Evolutionary conservation across 2,888 invertebrate genomes (phyloP).

Genomic region (Pollenia labialis): DNA sequence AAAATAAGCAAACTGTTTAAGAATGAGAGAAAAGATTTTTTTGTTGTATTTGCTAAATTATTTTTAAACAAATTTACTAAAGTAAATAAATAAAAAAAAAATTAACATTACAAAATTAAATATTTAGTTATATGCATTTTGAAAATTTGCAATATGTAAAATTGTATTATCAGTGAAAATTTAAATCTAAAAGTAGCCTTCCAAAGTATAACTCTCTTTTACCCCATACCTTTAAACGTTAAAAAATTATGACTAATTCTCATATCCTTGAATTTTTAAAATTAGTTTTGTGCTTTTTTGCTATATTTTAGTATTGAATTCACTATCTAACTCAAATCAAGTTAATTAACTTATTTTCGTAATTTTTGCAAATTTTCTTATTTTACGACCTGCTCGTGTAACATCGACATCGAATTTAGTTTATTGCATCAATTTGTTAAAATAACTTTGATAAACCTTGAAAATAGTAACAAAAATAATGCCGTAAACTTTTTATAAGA

Average conservation of each 20-base stretch:
- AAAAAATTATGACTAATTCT: conserved; percentile 22
- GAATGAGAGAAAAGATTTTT: neutral
- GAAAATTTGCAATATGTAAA: too few relatives aligned
- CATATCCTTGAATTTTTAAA: neutral
- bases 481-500: neutral
- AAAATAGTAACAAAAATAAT: neutral
- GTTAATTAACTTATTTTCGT: conserved; percentile 58
- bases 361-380: conserved; percentile 48
- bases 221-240: too few relatives aligned
- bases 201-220: too few relatives aligned
- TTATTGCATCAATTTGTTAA: conserved; percentile 51
- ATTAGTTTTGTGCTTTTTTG: neutral
- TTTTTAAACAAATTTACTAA: conserved; percentile 3
- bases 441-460: conserved; percentile 34
- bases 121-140: too few relatives aligned
- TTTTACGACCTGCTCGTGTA: conserved; percentile 67
- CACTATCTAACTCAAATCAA: conserved; percentile 23
- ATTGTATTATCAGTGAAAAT: too few relatives aligned
- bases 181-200: too few relatives aligned
- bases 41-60: neutral
- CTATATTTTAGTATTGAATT: neutral
- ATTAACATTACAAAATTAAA: too few relatives aligned
- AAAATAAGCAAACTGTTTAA: neutral
- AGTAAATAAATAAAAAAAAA: neutral
- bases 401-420: conserved; percentile 44